Evolutionary conservation across 2,113 vertebrate genomes (phyloP), one percentile per base, ranked within the genome.

Genomic region (Picathartes gymnocephalus): DNA sequence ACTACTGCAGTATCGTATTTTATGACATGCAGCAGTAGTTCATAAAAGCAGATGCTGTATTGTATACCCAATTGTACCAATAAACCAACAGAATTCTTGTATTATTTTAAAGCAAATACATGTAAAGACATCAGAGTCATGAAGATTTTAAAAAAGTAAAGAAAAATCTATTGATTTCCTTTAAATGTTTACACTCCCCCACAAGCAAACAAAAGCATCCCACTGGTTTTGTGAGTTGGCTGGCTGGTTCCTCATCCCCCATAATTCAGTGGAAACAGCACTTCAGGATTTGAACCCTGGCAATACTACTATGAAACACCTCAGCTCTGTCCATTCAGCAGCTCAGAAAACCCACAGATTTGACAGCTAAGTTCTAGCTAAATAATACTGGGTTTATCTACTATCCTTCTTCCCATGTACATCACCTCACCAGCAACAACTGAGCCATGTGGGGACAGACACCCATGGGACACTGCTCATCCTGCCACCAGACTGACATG

Each of bases 381-480:
- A 84, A 87, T 69, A 31, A 76, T 35, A 39, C 5, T 8, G 21
- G 16, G 35, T 53, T 74, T 48, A 72, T 42, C 24, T 6, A 66
- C 60, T 70, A 30, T 19, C 9, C 4, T 70, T 8, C 7, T 64
- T 39, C 25, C 48, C 31, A 40, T 0, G 2, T 11, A 3, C 23
- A 40, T 54, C 30, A 33, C 40, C 37, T 71, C 47, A 28, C 3
- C 50, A 40, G 48, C 65, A 68, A 18, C 39, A 56, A 15, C 44
- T 42, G 31, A 24, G 31, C 57, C 53, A 20, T 0, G 7, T 4
- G 48, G 14, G 42, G 53, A 69, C 33, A 72, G 65, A 19, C n/a
- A 53, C 42, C 4, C 1, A 8, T 0, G 3, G 47, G 31, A 74
- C 4, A 10, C 44, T 51, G 44, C 60, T 86, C 69, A 54, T 19